Base-by-base conservation (phyloP, 30 jellyfish, hydroid and myxozoan genomes). In the Cassiopea xamachana region DNA sequence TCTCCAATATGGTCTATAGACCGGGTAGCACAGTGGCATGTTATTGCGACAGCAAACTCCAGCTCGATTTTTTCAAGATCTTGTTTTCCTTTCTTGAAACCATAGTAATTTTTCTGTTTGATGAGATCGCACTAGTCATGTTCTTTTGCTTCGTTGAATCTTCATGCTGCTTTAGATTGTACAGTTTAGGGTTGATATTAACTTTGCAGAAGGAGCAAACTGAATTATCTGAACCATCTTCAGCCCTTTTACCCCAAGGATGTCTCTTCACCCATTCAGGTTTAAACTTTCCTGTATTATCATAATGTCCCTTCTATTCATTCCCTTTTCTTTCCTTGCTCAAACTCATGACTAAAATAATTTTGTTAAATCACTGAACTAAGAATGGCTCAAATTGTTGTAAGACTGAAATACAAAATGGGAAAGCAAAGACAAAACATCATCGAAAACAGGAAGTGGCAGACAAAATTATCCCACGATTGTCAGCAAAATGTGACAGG, bases 1-100 rank as follows among this genome's bases (percentile, higher is more conserved):
- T 92, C 98, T 8, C 92, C 87, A 51, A 92, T 80, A 62, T 92
- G 96, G 61, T 87, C 98, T 39, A 92, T 69, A 6, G 91, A 47
- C 80, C 60, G 14, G 27, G 87, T 70, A 70, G 98, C 93, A 27
- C 87, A 60, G 77, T 92, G 98, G 80, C 97, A 92, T 45, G 97
- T 78, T 14, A 92, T 76, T 44, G 97, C 16, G 10, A 88, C 93
- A n/a, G 98, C 89, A 39, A 91, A 27, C 83, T 86, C 72, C 12
- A 91, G 68, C 73, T 85, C 93, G 8, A 77, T 79, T 60, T 71
- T 73, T 92, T 92, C 43, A 86, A 83, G 15, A 17, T 62, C 16
- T 79, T n/a, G n/a, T n/a, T 89, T 62, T 87, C 90, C 39, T 27
- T 27, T 78, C 73, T 76, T 68, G 46, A 46, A 50, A 74, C 69